phyloP scores from a whole-genome alignment of 2,888 invertebrate genomes.

The Drosophila buzzatii region DNA sequence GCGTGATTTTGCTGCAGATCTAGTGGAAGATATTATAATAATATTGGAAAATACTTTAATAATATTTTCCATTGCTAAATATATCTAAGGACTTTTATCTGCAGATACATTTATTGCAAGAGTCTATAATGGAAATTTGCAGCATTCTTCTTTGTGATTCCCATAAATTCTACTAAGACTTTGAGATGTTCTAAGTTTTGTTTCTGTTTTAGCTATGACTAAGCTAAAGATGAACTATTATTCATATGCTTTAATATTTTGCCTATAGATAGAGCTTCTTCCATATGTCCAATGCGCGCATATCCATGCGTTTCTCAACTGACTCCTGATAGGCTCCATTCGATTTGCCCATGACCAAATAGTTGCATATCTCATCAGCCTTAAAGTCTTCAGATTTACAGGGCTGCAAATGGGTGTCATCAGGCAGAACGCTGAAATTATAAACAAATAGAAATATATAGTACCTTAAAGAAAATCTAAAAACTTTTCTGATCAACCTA shows the following conservation, averaged over 20 bases:
- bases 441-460: neutral
- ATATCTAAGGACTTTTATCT: too few relatives aligned
- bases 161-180: too few relatives aligned
- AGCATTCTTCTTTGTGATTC: too few relatives aligned
- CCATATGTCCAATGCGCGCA: slow-evolving; percentile 50
- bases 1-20: too few relatives aligned
- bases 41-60: too few relatives aligned
- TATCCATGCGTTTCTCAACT: slow-evolving; percentile 40
- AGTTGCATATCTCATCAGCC: slow-evolving; percentile 72
- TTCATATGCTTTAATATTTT: too few relatives aligned
- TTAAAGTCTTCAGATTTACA: slow-evolving; percentile 58
- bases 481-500: slow-evolving; percentile 61
- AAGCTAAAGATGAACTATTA: neutral
- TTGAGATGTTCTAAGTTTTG: neutral
- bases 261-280: slow-evolving; percentile 40
- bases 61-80: too few relatives aligned
- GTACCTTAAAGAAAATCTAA: too few relatives aligned
- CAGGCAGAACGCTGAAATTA: slow-evolving; percentile 40
- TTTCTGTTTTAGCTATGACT: neutral
- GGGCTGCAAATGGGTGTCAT: slow-evolving; percentile 12
- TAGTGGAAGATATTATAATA: too few relatives aligned
- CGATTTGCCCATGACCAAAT: slow-evolving; percentile 66
- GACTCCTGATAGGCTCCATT: slow-evolving; percentile 43
- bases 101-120: too few relatives aligned
- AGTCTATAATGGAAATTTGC: too few relatives aligned